Base-by-base conservation (phyloP, 2,888 invertebrate genomes). In the Chaetoderma sp. region DNA sequence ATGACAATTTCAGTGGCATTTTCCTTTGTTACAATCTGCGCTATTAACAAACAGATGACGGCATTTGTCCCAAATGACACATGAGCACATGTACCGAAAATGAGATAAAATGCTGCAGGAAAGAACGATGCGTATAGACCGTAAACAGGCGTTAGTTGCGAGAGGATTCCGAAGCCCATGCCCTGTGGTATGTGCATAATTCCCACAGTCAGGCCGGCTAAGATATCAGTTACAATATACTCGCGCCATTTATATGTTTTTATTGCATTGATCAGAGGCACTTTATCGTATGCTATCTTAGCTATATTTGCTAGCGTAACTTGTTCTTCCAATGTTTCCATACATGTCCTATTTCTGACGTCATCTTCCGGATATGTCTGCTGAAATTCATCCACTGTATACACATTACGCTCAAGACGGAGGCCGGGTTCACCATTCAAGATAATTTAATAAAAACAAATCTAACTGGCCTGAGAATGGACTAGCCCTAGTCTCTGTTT, bases 131-230 rank as follows among this genome's bases (percentile, higher is more conserved):
- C 70, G 68, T 81, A 81, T 27, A 82, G 72, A 0, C 82, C 82
- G 50, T 77, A 63, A 4, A 77, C 66, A 13, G 81, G 79, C 2
- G 71, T 67, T 16, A 82, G 69, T n/a, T 74, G 74, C 10, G 81
- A 76, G 21, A 81, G 74, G 18, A 78, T 63, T 21, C 80, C 80
- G 60, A 78, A 80, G 5, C 79, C 81, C 66, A 82, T 75, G 10
- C 81, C 79, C 64, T 81, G 83, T 1, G 84, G 81, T 28, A 84
- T 75, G 63, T 84, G 81, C 65, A 83, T 74, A 63, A 81, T 80
- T 13, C 78, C 80, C 18, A 74, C 76, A 10, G 81, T 79, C 13
- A 83, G 58, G 1, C 82, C 83, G 13, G 79, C 72, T 8, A 81
- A 39, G 21, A 78, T 27, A 68, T 82, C 83, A 5, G 64, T 71